Evolutionary conservation across 2,113 vertebrate species (phyloP), one percentile per base, ranked within the genome.

Genomic region (Heliornis fulica): DNA sequence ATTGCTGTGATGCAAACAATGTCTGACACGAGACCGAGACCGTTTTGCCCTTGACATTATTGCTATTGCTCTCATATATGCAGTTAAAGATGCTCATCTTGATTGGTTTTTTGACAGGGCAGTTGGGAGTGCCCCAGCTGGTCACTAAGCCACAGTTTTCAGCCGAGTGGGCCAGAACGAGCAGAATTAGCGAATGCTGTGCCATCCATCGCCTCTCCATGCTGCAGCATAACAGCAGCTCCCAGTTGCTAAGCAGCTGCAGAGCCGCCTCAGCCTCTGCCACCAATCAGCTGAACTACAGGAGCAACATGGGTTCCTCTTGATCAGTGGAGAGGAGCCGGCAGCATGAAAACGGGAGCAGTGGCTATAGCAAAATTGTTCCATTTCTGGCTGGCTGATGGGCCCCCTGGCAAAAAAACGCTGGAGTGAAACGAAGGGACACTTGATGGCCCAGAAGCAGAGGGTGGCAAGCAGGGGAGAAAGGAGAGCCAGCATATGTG

Each of bases 241-340:
- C 87, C 59, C 92, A 90, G 88, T 96, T 96, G 96, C 96, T 95
- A 84, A 88, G 94, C 96, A 96, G 96, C 96, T 96, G 94, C 90
- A 56, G 91, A 75, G 91, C 81, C 5, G 8, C 20, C 10, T 63
- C 34, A 83, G 89, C 92, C 71, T 46, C 87, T 0, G 7, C 85
- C 74, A 75, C 81, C 76, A 74, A 75, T 89, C 85, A 79, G 77
- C 91, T 71, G 60, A 36, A 4, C 51, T 11, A 45, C 2, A 2
- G 83, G 60, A 93, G 76, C 64, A 89, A 78, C 76, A 7, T 21
- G 28, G n/a, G 40, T 75, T 87, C 90, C 84, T 75, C 93, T 93
- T 57, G 91, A 34, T 65, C 15, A 2, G 81, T 32, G 41, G 43
- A 81, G 83, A 91, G 80, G 56, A 92, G 86, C 87, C 5, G 10